Conservation (phyloP, 2,888 invertebrate genomes). For the Synanthedon tipuliformis region DNA sequence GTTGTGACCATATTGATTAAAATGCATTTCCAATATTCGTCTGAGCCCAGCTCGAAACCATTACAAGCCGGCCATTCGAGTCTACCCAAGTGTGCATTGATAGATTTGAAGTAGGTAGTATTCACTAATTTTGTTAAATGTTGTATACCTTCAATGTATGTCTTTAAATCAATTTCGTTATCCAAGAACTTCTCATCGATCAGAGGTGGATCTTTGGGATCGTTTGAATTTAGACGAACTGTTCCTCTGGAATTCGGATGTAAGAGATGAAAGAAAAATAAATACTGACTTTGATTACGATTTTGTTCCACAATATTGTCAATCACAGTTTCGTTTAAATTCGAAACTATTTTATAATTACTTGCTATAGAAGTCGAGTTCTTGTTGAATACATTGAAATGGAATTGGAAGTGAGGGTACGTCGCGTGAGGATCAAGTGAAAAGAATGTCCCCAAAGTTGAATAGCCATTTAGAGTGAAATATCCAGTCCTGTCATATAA, state of each 20-base stretch:
- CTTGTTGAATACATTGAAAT: slow-evolving; percentile 22
- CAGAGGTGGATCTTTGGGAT: slow-evolving; percentile 70
- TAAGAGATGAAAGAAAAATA: slow-evolving; percentile 39
- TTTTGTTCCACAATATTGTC: slow-evolving; percentile 24
- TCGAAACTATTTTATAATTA: slow-evolving; percentile 11
- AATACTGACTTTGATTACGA: slow-evolving; percentile 27
- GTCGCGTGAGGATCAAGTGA: slow-evolving; percentile 33
- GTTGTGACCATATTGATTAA: slow-evolving; percentile 53
- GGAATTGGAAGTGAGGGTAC: slow-evolving; percentile 35
- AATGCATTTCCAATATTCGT: slow-evolving; percentile 36
- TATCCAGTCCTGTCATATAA: slow-evolving; percentile 61
- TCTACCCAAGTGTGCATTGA: slow-evolving; percentile 25
- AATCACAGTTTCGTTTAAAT: slow-evolving; percentile 21
- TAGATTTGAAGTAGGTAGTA: slow-evolving; percentile 27
- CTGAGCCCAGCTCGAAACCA: slow-evolving; percentile 19
- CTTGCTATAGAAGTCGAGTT: slow-evolving; percentile 42
- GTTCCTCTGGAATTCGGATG: slow-evolving; percentile 66
- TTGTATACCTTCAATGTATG: slow-evolving; percentile 25
- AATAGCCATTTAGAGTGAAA: slow-evolving; percentile 52
- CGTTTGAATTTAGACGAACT: slow-evolving; percentile 62
- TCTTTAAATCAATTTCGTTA: slow-evolving; percentile 60
- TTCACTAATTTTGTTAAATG: slow-evolving; percentile 27
- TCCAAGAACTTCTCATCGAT: slow-evolving; percentile 74
- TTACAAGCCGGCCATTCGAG: slow-evolving; percentile 29
- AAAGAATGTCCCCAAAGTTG: slow-evolving; percentile 74